Evolutionary conservation across 2,888 invertebrate species (phyloP).

Genomic region (Sepioteuthis lessoniana): DNA sequence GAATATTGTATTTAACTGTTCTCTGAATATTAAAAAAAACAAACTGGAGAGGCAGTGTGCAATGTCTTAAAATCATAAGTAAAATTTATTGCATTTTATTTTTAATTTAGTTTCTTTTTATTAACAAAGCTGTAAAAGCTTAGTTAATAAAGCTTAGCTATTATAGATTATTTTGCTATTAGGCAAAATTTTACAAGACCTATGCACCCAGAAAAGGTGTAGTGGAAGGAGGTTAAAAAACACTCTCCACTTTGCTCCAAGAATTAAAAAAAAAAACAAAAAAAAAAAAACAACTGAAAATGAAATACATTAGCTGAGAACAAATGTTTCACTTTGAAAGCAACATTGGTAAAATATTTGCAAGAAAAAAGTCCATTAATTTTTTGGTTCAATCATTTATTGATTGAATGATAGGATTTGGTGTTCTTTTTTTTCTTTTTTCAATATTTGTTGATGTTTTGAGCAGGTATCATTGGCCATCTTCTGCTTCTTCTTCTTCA

Average conservation of each 20-base stretch:
- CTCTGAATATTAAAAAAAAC: background rate
- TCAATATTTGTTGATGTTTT: background rate
- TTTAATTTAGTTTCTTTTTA: background rate
- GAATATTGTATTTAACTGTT: background rate
- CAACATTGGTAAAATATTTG: constrained; percentile 18
- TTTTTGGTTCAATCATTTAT: background rate
- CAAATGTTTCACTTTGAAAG: constrained; percentile 21
- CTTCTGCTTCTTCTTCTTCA: constrained; percentile 49
- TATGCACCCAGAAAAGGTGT: background rate
- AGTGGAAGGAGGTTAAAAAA: background rate
- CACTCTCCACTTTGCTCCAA: background rate
- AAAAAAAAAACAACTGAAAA: background rate
- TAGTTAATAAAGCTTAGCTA: no score
- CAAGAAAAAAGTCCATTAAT: background rate
- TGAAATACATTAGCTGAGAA: background rate
- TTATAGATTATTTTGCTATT: background rate
- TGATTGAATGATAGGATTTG: background rate
- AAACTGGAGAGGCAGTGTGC: background rate
- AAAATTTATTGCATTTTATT: background rate
- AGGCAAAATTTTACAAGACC: background rate
- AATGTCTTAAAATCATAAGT: background rate
- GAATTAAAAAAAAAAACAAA: background rate
- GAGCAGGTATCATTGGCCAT: constrained; percentile 39
- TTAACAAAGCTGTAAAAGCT: no score
- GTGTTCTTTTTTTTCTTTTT: background rate